A percentile compares a stretch with the other conserved stretches of the same genome.
Evolutionary conservation across 2,888 invertebrate genomes (phyloP).

Genomic region (Aporophyla lueneburgensis): DNA sequence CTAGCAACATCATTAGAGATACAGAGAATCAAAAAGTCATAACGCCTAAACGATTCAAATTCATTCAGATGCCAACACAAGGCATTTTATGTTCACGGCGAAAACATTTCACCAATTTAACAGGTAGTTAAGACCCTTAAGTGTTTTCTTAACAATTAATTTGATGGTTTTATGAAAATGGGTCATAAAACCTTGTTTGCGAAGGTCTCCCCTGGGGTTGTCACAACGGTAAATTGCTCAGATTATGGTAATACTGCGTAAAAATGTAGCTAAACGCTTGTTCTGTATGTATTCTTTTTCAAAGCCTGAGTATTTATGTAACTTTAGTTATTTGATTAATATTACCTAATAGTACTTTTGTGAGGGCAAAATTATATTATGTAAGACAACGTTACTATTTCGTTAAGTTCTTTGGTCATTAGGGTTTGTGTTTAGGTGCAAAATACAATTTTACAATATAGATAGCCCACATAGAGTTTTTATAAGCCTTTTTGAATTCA

Average conservation of each 20-base stretch:
- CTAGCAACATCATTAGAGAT: not conserved
- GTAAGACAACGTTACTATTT: not conserved
- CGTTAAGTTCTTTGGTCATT: not conserved
- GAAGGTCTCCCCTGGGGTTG: slow-evolving; percentile 31
- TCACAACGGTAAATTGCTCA: slow-evolving; percentile 63
- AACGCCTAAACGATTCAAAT: not conserved
- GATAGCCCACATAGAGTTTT: not conserved
- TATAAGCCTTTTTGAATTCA: not conserved
- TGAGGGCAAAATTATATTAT: not conserved
- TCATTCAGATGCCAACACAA: not conserved
- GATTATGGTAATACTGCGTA: slow-evolving; percentile 62
- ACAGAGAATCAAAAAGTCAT: not conserved
- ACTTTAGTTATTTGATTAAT: not conserved
- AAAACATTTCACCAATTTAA: not conserved
- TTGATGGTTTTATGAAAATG: slow-evolving; percentile 23
- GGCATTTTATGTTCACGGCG: too few relatives aligned
- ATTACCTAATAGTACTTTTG: not conserved
- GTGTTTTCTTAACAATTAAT: slow-evolving; percentile 12
- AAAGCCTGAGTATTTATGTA: not conserved
- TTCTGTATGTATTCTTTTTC: slow-evolving; percentile 3
- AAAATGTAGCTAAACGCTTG: not conserved
- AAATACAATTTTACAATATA: not conserved
- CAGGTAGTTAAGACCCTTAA: not conserved
- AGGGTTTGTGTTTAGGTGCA: not conserved
- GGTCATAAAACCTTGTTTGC: slow-evolving; percentile 23